Evolutionary conservation across 2,797 vertebrate genomes (phyloP).

Genomic region (Siniperca scherzeri): DNA sequence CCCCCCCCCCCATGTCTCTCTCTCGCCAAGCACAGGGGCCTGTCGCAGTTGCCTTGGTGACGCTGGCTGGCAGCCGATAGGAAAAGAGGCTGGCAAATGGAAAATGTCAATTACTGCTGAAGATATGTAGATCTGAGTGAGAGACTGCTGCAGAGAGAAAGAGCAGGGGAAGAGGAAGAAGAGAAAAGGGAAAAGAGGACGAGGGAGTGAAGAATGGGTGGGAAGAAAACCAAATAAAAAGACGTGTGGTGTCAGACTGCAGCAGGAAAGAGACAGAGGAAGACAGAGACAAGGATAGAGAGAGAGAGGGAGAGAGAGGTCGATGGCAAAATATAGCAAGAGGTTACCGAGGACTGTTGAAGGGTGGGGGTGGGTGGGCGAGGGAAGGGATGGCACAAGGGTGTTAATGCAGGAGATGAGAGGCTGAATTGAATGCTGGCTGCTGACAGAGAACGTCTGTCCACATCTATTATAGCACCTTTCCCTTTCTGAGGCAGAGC

Average conservation of each 20-base stretch:
- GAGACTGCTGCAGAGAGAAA: conserved; percentile 57
- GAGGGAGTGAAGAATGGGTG: conserved; percentile 16
- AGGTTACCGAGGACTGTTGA: conserved; percentile 55
- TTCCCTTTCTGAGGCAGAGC: conserved; percentile 58
- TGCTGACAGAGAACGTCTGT: conserved; percentile 81
- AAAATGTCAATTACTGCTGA: conserved; percentile 95
- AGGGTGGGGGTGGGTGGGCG: conserved; percentile 8
- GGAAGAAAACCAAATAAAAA: conserved; percentile 46
- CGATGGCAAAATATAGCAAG: conserved; percentile 60
- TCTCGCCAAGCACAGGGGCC: conserved; percentile 69
- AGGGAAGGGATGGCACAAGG: conserved; percentile 17
- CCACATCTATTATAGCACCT: conserved; percentile 81
- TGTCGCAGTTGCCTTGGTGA: conserved; percentile 91
- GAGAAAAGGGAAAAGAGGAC: conserved; percentile 12
- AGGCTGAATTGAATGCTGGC: conserved; percentile 68
- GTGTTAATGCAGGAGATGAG: conserved; percentile 77
- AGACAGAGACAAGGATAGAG: conserved; percentile 37
- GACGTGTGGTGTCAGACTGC: conserved; percentile 46
- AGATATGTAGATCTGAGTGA: conserved; percentile 86
- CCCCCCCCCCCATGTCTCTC: conserved; percentile 47
- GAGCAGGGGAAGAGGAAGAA: conserved; percentile 29
- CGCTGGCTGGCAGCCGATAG: conserved; percentile 81
- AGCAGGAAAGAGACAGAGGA: conserved; percentile 34
- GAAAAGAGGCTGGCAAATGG: conserved; percentile 91
- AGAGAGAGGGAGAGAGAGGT: conserved; percentile 24